Evolutionary conservation across 2,888 invertebrate genomes (phyloP).

Genomic region (Drosophila pseudotalamancana): DNA sequence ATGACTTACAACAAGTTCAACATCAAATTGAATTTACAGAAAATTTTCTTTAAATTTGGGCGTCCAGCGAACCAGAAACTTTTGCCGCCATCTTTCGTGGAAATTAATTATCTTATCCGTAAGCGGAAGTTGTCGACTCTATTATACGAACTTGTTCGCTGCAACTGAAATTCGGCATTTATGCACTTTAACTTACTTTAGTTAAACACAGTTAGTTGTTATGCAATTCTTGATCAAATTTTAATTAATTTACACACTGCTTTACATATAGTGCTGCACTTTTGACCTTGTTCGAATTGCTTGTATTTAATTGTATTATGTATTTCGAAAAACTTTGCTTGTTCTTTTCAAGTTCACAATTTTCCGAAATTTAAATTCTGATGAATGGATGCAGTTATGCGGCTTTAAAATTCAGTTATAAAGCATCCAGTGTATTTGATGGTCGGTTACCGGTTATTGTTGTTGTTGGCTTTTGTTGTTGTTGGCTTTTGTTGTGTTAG

Average conservation of each 20-base stretch:
- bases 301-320: too few relatives aligned
- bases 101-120: conserved; percentile 72
- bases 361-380: too few relatives aligned
- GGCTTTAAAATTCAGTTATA: too few relatives aligned
- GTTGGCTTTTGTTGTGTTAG: conserved; percentile 19
- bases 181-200: conserved; percentile 28
- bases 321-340: too few relatives aligned
- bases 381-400: too few relatives aligned
- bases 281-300: conserved; percentile 3
- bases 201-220: conserved; percentile 17
- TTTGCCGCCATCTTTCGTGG: conserved; percentile 52
- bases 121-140: conserved; percentile 63
- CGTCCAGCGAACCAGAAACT: conserved; percentile 48
- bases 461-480: conserved; percentile 1
- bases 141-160: conserved; percentile 45
- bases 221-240: conserved; percentile 45
- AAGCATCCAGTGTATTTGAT: background rate
- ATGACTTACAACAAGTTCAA: conserved; percentile 60
- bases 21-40: conserved; percentile 67
- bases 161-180: conserved; percentile 26
- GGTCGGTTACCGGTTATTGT: background rate
- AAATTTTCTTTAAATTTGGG: conserved; percentile 56
- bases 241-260: conserved; percentile 59
- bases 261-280: conserved; percentile 25
- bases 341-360: too few relatives aligned